phyloP scores from a whole-genome alignment of 2,797 vertebrate species.

The Aplochiton taeniatus region DNA sequence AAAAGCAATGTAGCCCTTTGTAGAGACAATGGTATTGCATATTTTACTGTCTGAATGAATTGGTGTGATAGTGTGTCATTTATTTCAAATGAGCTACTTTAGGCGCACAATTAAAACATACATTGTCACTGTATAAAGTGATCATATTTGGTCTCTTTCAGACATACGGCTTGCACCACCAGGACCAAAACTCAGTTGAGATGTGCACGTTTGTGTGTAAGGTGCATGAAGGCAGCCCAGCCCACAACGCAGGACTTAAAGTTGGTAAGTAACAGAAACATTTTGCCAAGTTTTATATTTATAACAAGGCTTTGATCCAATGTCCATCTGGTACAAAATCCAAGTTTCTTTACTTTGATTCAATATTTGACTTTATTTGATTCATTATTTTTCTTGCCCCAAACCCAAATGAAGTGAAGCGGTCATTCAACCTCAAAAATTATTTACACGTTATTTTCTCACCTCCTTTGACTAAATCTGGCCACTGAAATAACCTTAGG shows the following conservation, averaged over 20 bases:
- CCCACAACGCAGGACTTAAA: constrained; percentile 87
- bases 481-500: constrained; percentile 36
- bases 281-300: too few species aligned
- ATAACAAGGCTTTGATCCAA: too few species aligned
- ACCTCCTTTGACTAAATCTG: constrained; percentile 10
- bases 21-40: too few species aligned
- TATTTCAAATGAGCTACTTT: not conserved
- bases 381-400: too few species aligned
- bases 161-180: constrained; percentile 94
- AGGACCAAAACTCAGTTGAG: constrained; percentile 89
- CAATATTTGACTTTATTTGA: not conserved
- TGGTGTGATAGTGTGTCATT: too few species aligned
- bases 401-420: too few species aligned
- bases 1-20: too few species aligned
- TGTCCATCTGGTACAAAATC: too few species aligned
- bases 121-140: not conserved
- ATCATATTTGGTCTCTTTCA: constrained; percentile 60
- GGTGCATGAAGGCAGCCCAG: constrained; percentile 87
- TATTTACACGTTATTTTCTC: not conserved
- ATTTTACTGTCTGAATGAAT: too few species aligned
- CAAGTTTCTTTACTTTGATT: too few species aligned
- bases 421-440: too few species aligned
- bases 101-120: not conserved
- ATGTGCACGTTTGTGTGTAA: constrained; percentile 96
- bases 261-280: constrained; percentile 78